Percentiles rank a stretch among this genome's conserved stretches.
These are phyloP conservation scores for Platycheirus rosarum DNA, from an alignment of 2,888 invertebrate species.

Conservation along the genomic window DNA sequence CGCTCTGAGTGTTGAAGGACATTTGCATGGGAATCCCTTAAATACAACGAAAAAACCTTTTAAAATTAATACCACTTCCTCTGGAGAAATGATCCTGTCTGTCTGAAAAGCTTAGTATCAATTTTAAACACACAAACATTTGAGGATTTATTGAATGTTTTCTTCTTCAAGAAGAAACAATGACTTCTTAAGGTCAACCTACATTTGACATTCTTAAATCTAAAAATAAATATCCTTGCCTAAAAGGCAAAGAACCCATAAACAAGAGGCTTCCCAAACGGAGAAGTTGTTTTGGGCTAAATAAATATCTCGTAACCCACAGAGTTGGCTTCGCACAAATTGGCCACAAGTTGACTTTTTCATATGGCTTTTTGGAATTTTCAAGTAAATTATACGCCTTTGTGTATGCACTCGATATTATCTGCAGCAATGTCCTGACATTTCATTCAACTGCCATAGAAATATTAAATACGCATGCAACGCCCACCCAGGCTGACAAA, in stretches of 20 bases:
- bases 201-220: constrained; percentile 12
- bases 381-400: constrained; percentile 61
- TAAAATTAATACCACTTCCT: too few species aligned
- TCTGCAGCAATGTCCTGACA: constrained; percentile 16
- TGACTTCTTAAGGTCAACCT: not conserved
- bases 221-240: constrained; percentile 8
- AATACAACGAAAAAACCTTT: too few species aligned
- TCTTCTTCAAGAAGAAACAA: too few species aligned
- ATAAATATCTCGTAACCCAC: constrained; percentile 65
- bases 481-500: constrained; percentile 32
- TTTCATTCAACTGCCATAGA: constrained; percentile 36
- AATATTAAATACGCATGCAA: not conserved
- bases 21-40: too few species aligned
- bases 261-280: constrained; percentile 6
- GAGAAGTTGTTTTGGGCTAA: constrained; percentile 29
- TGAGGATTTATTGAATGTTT: too few species aligned
- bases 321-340: constrained; percentile 64
- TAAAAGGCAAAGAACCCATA: constrained; percentile 10
- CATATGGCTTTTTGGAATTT: not conserved
- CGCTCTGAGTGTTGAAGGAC: not conserved
- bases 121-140: too few species aligned
- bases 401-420: constrained; percentile 31
- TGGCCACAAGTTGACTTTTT: constrained; percentile 62
- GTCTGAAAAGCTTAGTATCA: too few species aligned
- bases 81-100: too few species aligned